phyloP scores from a whole-genome alignment of 23 tunicate species.

The Diplosoma virens region DNA sequence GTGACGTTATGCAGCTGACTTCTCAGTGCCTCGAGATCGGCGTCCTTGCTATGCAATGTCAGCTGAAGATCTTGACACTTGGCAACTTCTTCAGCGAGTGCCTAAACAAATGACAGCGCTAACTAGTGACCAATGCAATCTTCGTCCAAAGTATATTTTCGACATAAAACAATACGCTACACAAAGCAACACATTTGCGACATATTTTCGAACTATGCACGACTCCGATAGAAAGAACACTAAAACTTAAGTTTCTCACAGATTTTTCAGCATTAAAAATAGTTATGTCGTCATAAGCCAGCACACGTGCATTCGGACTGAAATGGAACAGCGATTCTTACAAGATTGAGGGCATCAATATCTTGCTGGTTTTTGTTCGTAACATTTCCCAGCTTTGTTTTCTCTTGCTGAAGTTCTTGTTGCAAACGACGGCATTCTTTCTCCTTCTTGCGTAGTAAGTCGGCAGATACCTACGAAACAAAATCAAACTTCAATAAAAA shows the following conservation, averaged over 20 bases:
- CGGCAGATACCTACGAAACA: slow-evolving; percentile 71
- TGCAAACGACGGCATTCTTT: slow-evolving; percentile 83
- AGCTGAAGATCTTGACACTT: slow-evolving; percentile 62
- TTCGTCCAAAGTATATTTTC: no score
- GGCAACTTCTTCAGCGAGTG: slow-evolving; percentile 57
- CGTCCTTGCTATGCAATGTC: slow-evolving; percentile 78
- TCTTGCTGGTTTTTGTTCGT: slow-evolving; percentile 57
- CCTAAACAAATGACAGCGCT: no score
- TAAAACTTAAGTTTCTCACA: no score
- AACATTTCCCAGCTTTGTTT: slow-evolving; percentile 53
- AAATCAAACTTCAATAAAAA: not conserved
- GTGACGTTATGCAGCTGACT: slow-evolving; percentile 45
- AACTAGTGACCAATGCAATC: no score
- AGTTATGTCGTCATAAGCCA: no score
- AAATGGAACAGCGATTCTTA: slow-evolving; percentile 32
- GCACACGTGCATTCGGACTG: no score
- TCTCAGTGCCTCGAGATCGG: slow-evolving; percentile 62
- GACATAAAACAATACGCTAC: no score
- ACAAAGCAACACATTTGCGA: no score
- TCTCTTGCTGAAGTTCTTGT: slow-evolving; percentile 88
- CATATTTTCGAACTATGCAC: no score
- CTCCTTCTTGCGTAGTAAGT: slow-evolving; percentile 70
- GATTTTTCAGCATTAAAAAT: no score
- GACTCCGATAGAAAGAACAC: no score
- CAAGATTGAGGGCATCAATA: slow-evolving; percentile 61